phyloP scores from a whole-genome alignment of 2,888 invertebrate genomes.

The Temnothorax ravouxi region DNA sequence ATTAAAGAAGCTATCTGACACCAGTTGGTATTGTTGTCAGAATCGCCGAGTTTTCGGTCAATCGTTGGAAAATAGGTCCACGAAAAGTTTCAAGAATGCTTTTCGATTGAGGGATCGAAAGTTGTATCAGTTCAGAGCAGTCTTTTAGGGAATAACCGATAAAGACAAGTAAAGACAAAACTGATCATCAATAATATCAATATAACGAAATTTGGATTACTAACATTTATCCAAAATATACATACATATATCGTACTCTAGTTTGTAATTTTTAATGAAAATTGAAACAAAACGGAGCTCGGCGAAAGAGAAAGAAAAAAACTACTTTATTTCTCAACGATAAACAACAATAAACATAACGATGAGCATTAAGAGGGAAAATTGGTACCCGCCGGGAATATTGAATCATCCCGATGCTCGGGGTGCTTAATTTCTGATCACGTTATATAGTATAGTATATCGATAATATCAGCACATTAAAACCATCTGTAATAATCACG shows the following conservation, averaged over 20 bases:
- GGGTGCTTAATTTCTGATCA: no score
- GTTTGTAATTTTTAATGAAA: neutral
- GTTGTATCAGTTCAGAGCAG: neutral
- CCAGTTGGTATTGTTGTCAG: neutral
- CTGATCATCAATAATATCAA: neutral
- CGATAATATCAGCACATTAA: no score
- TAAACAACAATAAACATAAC: neutral
- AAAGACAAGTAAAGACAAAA: neutral
- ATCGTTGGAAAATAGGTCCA: neutral
- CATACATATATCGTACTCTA: neutral
- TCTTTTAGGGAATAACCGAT: neutral
- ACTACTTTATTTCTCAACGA: neutral
- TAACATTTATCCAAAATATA: neutral
- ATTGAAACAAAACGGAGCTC: neutral
- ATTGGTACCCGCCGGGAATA: no score
- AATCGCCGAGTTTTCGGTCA: neutral
- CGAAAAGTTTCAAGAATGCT: neutral
- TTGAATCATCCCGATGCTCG: no score
- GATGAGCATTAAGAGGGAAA: no score
- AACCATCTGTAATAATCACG: no score
- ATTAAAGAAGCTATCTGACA: conserved; percentile 11
- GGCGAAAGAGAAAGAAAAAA: neutral
- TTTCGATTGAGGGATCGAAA: neutral
- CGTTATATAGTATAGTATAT: no score
- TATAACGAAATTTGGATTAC: neutral